Evolutionary conservation across 2,113 vertebrate genomes (phyloP).

Genomic region (Larimichthys polyactis): DNA sequence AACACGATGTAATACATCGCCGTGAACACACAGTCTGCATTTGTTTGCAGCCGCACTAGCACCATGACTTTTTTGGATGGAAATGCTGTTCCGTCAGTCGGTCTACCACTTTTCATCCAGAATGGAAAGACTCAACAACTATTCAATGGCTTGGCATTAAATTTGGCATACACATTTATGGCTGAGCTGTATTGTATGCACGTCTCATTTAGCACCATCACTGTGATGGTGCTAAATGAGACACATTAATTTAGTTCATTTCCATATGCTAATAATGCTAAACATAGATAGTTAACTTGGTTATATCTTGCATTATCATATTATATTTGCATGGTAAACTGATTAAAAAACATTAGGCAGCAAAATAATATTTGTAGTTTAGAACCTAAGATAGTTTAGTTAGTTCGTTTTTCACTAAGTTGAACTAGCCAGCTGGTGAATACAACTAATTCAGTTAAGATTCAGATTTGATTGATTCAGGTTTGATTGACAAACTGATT

Average conservation of each 20-base stretch:
- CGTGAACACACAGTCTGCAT: neutral
- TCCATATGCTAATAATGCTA: neutral
- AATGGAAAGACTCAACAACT: no score
- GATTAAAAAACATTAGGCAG: neutral
- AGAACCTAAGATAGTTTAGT: no score
- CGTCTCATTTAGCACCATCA: no score
- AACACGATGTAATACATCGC: neutral
- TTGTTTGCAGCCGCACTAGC: neutral
- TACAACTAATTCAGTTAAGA: neutral
- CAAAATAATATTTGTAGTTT: neutral
- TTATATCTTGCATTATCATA: no score
- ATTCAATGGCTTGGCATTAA: neutral
- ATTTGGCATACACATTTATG: neutral
- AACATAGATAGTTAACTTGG: no score
- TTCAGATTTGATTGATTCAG: neutral
- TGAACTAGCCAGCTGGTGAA: neutral
- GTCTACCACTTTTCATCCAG: no score
- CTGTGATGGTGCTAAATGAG: no score
- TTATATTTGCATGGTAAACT: neutral
- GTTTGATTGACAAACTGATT: conserved; percentile 55
- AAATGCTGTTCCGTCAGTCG: no score
- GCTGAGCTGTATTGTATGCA: no score
- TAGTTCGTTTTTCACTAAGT: neutral
- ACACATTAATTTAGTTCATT: no score
- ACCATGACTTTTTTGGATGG: no score